phyloP scores from a whole-genome alignment of 1,140 invertebrate genomes.

The Ericerus pela region DNA sequence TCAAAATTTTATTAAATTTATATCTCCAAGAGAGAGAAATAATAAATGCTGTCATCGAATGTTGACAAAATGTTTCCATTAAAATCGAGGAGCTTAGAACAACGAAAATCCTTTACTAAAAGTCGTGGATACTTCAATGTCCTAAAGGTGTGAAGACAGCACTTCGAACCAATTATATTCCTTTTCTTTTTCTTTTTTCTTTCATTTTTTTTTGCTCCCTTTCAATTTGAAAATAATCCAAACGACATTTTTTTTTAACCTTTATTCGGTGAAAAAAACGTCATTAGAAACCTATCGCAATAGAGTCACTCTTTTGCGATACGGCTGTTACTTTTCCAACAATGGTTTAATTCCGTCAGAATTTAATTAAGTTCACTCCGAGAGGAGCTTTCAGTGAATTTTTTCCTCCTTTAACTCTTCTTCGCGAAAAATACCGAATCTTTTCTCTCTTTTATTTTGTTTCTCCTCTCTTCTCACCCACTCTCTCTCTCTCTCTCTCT shows the following conservation, averaged over 20 bases:
- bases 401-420: background rate
- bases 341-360: constrained; percentile 9
- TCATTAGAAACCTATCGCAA: constrained; percentile 7
- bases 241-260: constrained; percentile 8
- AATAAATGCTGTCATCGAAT: too few species aligned
- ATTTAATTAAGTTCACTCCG: constrained; percentile 2
- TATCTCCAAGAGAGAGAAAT: too few species aligned
- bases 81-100: too few species aligned
- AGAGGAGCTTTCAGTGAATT: background rate
- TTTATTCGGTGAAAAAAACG: constrained; percentile 3
- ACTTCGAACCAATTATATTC: too few species aligned
- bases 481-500: too few species aligned
- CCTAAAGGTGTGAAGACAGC: too few species aligned
- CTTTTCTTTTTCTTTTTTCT: too few species aligned
- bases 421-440: background rate
- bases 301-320: background rate
- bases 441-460: background rate
- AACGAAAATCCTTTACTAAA: too few species aligned
- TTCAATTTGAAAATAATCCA: background rate
- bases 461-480: constrained; percentile 1
- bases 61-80: too few species aligned
- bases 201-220: too few species aligned
- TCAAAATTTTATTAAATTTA: too few species aligned
- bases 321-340: constrained; percentile 11
- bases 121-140: too few species aligned